Base-by-base conservation (phyloP, 2,797 vertebrate genomes). In the Etheostoma nigrum region DNA sequence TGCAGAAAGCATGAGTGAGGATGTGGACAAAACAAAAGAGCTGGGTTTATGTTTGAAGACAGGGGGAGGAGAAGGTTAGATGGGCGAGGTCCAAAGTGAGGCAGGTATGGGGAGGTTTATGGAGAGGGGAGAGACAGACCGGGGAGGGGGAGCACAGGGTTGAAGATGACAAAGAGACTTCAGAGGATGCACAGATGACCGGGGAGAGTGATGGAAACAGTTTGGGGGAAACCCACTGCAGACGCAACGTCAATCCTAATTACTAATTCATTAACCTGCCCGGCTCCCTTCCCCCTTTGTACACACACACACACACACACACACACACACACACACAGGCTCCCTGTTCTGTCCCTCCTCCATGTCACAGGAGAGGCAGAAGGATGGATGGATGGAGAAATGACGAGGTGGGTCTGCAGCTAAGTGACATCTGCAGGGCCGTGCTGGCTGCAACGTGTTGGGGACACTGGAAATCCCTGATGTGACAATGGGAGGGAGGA, bases 241-340 rank as follows among this genome's bases (percentile, higher is more conserved):
- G 90, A 94, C 53, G 81, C 91, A 84, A 81, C 86, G 92, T 94
- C 93, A 95, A 91, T 94, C 88, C 89, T 93, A 92, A 95, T 96
- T 90, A 95, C 83, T 95, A 94, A 96, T 95, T 95, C 93, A 96
- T 96, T 93, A 95, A 93, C 81, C 89, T 86, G 77, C 59, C 82
- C 47, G 3, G 27, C 78, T 88, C 89, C 91, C 88, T 65, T 78
- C 92, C 84, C 88, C 92, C 84, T 42, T 40, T 45, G 51, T 30
- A 76, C 44, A 36, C 71, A 82, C 21, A 67, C 44, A 74, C 44
- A 73, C 55, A 81, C 25, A 68, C 23, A 49, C 55, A 53, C 16
- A 45, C 59, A 71, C 23, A 61, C 48, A 65, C 42, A 67, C 66
- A 74, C 47, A 70, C 67, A 76, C 57, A 11, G 69, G 53, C 66